Percentiles rank a stretch among this genome's conserved stretches.
Evolutionary conservation across 2,888 invertebrate species (phyloP).

Genomic region (Caradrina clavipalpis): DNA sequence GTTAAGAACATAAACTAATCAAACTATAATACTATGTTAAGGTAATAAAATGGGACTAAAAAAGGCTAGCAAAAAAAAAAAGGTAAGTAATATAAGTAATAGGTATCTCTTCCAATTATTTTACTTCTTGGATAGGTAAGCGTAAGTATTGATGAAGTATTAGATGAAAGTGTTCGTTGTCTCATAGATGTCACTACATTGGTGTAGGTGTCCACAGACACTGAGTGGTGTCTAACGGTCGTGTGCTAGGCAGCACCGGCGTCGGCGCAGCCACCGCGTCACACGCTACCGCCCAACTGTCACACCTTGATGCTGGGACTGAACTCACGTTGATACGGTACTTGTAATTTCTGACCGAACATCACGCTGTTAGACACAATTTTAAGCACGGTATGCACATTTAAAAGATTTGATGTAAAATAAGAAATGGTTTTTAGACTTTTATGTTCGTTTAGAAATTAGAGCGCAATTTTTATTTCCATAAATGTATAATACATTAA

Average conservation of each 20-base stretch:
- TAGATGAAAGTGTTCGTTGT: not conserved
- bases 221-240: conserved; percentile 40
- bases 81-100: too few species aligned
- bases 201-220: not conserved
- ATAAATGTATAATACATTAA: conserved; percentile 10
- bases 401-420: not conserved
- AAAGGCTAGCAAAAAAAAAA: too few species aligned
- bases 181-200: not conserved
- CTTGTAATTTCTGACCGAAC: not conserved
- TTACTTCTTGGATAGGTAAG: not conserved
- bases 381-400: not conserved
- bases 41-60: too few species aligned
- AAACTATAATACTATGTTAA: too few species aligned
- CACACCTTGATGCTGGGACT: conserved; percentile 23
- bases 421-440: too few species aligned
- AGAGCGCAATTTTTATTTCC: not conserved
- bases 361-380: not conserved
- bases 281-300: conserved; percentile 47
- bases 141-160: conserved; percentile 5
- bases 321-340: not conserved
- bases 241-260: not conserved
- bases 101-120: too few species aligned
- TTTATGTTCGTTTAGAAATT: not conserved
- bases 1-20: too few species aligned
- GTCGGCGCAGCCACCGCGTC: conserved; percentile 43